Evolutionary conservation across 2,113 vertebrate species (phyloP).

Genomic region (Nycticryphes semicollaris): DNA sequence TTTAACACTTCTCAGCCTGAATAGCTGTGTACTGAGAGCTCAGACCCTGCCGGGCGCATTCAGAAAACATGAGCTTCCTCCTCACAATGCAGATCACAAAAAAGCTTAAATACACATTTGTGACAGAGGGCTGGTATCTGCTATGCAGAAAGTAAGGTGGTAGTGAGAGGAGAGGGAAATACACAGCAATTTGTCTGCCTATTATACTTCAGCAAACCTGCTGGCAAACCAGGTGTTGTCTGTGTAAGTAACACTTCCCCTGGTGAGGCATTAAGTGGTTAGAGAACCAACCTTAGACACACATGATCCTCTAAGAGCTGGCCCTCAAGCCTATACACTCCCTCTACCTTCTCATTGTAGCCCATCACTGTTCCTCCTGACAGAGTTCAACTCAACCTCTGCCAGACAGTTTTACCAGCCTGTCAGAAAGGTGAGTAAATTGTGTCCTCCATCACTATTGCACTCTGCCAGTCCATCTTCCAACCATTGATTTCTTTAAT

Average conservation of each 20-base stretch:
- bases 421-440: not conserved
- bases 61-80: not conserved
- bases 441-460: not conserved
- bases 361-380: not conserved
- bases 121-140: not conserved
- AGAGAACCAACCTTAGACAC: not conserved
- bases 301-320: not conserved
- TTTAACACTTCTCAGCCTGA: not conserved
- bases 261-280: not conserved
- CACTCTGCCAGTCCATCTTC: not conserved
- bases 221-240: not conserved
- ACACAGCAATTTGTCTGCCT: not conserved
- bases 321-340: not conserved
- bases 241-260: not conserved
- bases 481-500: not conserved
- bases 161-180: not conserved
- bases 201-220: not conserved
- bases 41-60: not conserved
- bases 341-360: not conserved
- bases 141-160: not conserved
- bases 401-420: not conserved
- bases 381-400: not conserved
- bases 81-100: not conserved
- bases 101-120: not conserved
- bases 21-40: not conserved